A percentile compares a stretch with the other conserved stretches of the same genome.
Evolutionary conservation across 2,888 invertebrate genomes (phyloP).

Genomic region (Fissipunctia ypsillon): DNA sequence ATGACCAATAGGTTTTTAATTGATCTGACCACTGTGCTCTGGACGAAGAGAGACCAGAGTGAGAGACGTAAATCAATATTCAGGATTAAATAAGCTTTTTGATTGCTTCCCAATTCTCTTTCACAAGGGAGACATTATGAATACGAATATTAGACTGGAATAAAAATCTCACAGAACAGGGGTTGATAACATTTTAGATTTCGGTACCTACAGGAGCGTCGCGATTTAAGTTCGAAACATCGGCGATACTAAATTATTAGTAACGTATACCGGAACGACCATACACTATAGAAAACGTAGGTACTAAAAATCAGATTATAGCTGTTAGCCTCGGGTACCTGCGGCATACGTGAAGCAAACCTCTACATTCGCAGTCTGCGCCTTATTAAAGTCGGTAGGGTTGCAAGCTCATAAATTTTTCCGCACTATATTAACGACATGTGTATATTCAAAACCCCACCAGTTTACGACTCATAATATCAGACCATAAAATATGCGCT

Average conservation of each 20-base stretch:
- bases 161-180: constrained; percentile 31
- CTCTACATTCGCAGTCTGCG: constrained; percentile 20
- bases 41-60: neutral
- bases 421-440: constrained; percentile 47
- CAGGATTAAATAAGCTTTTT: constrained; percentile 31
- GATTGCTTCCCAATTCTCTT: constrained; percentile 32
- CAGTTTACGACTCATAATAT: constrained; percentile 51
- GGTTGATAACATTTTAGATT: constrained; percentile 39
- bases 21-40: constrained; percentile 5
- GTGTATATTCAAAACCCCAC: constrained; percentile 31
- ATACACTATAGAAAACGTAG: constrained; percentile 10
- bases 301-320: constrained; percentile 19
- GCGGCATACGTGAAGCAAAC: constrained; percentile 2
- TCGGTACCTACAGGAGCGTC: constrained; percentile 8
- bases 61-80: constrained; percentile 23
- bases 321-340: constrained; percentile 1
- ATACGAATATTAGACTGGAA: constrained; percentile 32
- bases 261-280: constrained; percentile 11
- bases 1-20: constrained; percentile 29
- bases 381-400: constrained; percentile 38
- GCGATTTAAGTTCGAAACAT: constrained; percentile 30
- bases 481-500: constrained; percentile 35
- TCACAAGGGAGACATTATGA: constrained; percentile 45
- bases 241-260: constrained; percentile 41
- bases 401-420: constrained; percentile 47